A percentile compares a stretch with the other conserved stretches of the same genome.
Conservation (phyloP, 2,113 vertebrate genomes). For the Lutjanus erythropterus region DNA sequence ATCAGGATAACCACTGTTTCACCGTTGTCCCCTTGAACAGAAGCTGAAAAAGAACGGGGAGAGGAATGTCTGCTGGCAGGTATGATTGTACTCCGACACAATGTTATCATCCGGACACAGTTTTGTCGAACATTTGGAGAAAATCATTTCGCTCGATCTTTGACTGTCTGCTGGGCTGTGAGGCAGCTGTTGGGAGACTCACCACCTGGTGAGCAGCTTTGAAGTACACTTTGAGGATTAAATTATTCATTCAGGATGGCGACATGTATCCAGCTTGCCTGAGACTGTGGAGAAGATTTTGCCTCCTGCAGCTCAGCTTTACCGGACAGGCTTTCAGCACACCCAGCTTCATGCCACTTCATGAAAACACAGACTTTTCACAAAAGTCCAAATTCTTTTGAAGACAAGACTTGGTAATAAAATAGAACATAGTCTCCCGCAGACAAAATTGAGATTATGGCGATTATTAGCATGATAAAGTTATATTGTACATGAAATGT, state of each 20-base stretch:
- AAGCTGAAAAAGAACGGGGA: conserved; percentile 53
- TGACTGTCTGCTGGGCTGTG: conserved; percentile 91
- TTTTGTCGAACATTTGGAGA: conserved; percentile 93
- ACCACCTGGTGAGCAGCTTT: conserved; percentile 93
- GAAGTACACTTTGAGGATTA: conserved; percentile 97
- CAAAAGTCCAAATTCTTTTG: conserved; percentile 87
- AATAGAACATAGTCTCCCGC: conserved; percentile 44
- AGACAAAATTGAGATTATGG: conserved; percentile 87
- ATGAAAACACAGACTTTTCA: conserved; percentile 89
- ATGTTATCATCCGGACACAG: conserved; percentile 93
- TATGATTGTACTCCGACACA: conserved; percentile 85
- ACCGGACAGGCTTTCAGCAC: conserved; percentile 89
- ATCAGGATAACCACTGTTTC: conserved; percentile 67
- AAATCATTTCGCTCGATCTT: conserved; percentile 93
- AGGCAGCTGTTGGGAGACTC: conserved; percentile 87
- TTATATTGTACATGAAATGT: conserved; percentile 69
- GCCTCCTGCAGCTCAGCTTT: conserved; percentile 90
- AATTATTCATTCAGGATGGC: conserved; percentile 95
- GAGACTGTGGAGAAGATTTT: conserved; percentile 93
- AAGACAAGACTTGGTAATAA: conserved; percentile 89
- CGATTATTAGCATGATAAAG: conserved; percentile 84
- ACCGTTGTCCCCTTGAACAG: conserved; percentile 59
- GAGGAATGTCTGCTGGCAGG: conserved; percentile 76
- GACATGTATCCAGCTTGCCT: conserved; percentile 91
- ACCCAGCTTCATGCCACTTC: conserved; percentile 88